phyloP scores from a whole-genome alignment of 2,113 vertebrate genomes.

The Xiphorhynchus elegans region DNA sequence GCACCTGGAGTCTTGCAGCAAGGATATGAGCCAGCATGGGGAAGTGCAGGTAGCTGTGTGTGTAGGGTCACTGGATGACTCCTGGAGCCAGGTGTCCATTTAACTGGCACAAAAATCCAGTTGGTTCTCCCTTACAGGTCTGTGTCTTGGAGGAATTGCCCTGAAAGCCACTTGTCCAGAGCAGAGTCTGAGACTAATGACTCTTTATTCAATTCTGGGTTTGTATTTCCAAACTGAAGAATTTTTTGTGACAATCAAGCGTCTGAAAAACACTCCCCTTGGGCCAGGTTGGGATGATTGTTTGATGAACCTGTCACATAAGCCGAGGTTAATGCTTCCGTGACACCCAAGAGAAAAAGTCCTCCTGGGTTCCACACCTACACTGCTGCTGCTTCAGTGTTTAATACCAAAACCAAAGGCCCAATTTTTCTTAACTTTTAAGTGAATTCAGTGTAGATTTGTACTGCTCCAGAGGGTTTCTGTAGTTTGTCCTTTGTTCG shows the following conservation, averaged over 20 bases:
- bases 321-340: neutral
- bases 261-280: neutral
- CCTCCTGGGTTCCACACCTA: neutral
- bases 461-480: neutral
- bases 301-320: neutral
- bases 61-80: neutral
- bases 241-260: neutral
- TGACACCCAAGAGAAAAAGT: neutral
- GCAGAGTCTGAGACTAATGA: neutral
- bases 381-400: neutral
- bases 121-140: neutral
- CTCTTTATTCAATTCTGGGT: neutral
- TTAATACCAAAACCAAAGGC: accelerated
- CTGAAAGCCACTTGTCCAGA: neutral
- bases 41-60: neutral
- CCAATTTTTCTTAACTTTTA: neutral
- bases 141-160: neutral
- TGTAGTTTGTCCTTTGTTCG: neutral
- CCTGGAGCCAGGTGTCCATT: neutral
- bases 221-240: neutral
- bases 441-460: neutral
- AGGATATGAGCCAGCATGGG: neutral
- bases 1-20: neutral
- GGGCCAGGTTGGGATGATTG: neutral
- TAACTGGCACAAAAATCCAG: neutral